Base-by-base conservation (phyloP, 2,888 invertebrate genomes). In the Idaea straminata region DNA sequence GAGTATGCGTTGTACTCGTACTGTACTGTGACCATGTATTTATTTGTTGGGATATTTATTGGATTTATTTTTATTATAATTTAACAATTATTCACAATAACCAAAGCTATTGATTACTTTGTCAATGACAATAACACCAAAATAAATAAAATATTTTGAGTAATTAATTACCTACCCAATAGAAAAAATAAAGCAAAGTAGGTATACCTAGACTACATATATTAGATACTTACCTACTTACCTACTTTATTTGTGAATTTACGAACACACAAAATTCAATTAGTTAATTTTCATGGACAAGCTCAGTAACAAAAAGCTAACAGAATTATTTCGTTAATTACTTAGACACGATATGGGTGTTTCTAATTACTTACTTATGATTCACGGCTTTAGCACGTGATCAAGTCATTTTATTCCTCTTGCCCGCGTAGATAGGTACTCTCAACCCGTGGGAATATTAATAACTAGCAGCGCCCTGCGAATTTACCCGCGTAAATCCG, bases 11-110 rank as follows among this genome's bases (percentile, higher is more conserved):
- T 69, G 68, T 79, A 68, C 64, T 75, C 69, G 72, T 61, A 71
- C 70, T 69, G 68, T 79, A 68, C 64, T 75, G 80, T 80, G 81
- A 79, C 83, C 72, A 82, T 73, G 73, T 70, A 75, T 78, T 70
- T 62, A 57, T 67, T 70, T 62, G 38, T 67, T 59, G 65, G 66
- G 64, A 71, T 36, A 61, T 60, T 66, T 69, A 38, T 66, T 47
- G 58, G 59, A 63, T 47, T 63, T 60, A 25, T 7, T 25, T 25
- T 60, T 7, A 6, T 25, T 25, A 34, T 60, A 25, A 25, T 57
- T 57, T 57, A 13, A 13, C 15, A 57, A 3, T 13, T 57, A 57
- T 57, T 57, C 15, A 25, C 25, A 25, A 25, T 25, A 3, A 25
- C 25, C 25, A 25, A 25, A 25, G 25, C 25, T 25, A 2, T 25